These are phyloP conservation scores for Todus mexicanus DNA, from an alignment of 2,797 vertebrate genomes.

Conservation along the genomic window DNA sequence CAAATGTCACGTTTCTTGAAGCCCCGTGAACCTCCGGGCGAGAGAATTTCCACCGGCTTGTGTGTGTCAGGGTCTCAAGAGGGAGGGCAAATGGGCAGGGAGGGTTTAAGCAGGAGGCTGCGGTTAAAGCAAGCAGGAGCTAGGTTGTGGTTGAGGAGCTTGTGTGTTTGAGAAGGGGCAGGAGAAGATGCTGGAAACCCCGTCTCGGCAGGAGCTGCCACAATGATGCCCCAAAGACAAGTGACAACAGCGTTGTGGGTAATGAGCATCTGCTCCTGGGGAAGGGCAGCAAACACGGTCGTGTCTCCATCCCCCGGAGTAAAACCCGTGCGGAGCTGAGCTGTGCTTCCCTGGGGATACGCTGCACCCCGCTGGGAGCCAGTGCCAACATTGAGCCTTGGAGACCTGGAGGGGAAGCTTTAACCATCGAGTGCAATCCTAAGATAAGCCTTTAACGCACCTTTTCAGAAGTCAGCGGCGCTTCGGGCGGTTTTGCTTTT, in stretches of 20 bases:
- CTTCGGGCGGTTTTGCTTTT: neutral
- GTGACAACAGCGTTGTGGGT: neutral
- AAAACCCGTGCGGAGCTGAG: neutral
- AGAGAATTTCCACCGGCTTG: neutral
- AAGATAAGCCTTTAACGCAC: neutral
- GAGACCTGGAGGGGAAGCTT: neutral
- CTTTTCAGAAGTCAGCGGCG: accelerated
- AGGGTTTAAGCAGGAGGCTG: neutral
- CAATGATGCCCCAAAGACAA: neutral
- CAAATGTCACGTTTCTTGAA: neutral
- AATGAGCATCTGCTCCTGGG: neutral
- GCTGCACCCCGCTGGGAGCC: neutral
- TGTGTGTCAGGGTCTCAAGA: accelerated
- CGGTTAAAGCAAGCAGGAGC: neutral
- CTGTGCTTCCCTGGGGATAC: accelerated
- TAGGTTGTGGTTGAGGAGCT: neutral
- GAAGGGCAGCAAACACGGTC: neutral
- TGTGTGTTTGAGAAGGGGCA: neutral
- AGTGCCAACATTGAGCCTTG: neutral
- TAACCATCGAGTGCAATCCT: neutral
- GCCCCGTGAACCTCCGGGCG: neutral
- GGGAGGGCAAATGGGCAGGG: neutral
- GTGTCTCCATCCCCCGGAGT: neutral
- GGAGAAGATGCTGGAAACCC: neutral
- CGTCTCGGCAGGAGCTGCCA: neutral